Conservation (phyloP, 1,140 invertebrate species). For the Cotesia typhae region DNA sequence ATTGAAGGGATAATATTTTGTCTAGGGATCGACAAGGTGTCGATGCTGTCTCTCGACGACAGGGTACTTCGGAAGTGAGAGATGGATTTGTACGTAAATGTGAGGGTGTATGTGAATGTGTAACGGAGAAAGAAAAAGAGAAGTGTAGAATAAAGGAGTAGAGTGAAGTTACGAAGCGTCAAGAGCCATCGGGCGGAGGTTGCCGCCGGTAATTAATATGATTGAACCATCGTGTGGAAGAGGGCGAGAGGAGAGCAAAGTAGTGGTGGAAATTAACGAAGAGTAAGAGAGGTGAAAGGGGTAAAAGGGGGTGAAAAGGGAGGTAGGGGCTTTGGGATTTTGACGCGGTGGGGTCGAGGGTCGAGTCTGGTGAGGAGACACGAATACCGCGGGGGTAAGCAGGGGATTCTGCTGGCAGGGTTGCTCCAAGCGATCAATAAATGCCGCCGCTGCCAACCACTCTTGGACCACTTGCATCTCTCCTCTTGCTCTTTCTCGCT, state of each 20-base stretch:
- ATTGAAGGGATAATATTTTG: slow-evolving; percentile 26
- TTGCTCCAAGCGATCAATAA: slow-evolving; percentile 63
- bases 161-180: slow-evolving; percentile 36
- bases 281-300: slow-evolving; percentile 43
- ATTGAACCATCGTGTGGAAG: slow-evolving; percentile 45
- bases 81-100: background rate
- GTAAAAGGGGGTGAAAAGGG: background rate
- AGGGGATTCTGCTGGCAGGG: slow-evolving; percentile 49
- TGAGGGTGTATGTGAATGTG: background rate
- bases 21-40: slow-evolving; percentile 20
- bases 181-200: slow-evolving; percentile 26
- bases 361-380: slow-evolving; percentile 40
- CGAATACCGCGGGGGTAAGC: slow-evolving; percentile 31
- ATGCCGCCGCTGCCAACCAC: slow-evolving; percentile 59
- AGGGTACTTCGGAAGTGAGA: background rate
- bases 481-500: slow-evolving; percentile 28
- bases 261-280: slow-evolving; percentile 16
- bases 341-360: slow-evolving; percentile 32
- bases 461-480: slow-evolving; percentile 45
- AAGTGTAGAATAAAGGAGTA: slow-evolving; percentile 20
- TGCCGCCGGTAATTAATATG: slow-evolving; percentile 55
- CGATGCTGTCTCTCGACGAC: slow-evolving; percentile 21
- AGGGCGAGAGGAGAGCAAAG: background rate
- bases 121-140: slow-evolving; percentile 19
- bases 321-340: slow-evolving; percentile 21